phyloP scores from a whole-genome alignment of 1,140 invertebrate genomes.

The Bicyclus anynana region DNA sequence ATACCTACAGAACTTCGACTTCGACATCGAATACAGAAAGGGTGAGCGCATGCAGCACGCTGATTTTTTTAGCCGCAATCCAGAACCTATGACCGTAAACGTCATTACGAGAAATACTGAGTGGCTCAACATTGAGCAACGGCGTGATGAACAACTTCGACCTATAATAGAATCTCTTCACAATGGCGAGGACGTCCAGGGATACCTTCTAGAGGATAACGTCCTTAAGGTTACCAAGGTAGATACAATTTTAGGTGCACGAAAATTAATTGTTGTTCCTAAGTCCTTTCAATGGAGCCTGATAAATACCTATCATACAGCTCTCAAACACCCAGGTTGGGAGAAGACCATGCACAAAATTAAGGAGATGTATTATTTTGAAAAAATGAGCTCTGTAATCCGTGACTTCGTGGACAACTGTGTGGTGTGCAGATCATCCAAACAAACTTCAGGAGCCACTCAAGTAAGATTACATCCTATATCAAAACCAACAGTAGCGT shows the following conservation, averaged over 20 bases:
- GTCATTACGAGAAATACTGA: constrained; percentile 5
- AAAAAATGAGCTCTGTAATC: constrained; percentile 32
- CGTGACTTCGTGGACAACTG: constrained; percentile 34
- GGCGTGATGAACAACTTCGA: constrained; percentile 10
- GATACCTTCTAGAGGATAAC: constrained; percentile 8
- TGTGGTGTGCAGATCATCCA: constrained; percentile 25
- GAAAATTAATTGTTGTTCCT: constrained; percentile 24
- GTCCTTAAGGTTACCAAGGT: constrained; percentile 12
- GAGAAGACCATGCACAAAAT: constrained; percentile 37
- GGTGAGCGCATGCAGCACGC: constrained; percentile 26
- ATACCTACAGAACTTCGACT: constrained; percentile 21
- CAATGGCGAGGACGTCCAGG: neutral
- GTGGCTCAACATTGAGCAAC: constrained; percentile 22
- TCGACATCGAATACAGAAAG: constrained; percentile 27
- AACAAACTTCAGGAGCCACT: constrained; percentile 21
- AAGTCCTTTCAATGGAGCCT: constrained; percentile 38
- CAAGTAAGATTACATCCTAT: constrained; percentile 40
- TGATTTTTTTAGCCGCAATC: constrained; percentile 35
- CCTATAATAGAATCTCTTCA: constrained; percentile 12
- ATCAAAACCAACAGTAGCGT: constrained; percentile 32
- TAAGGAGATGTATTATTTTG: constrained; percentile 29
- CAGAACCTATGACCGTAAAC: constrained; percentile 4
- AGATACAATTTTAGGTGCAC: constrained; percentile 12
- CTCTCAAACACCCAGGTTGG: constrained; percentile 33
- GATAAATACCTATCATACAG: constrained; percentile 35